A percentile compares a stretch with the other conserved stretches of the same genome.
These are phyloP conservation scores for Gobionotothen gibberifrons DNA, from an alignment of 2,797 vertebrate species.

Conservation along the genomic window DNA sequence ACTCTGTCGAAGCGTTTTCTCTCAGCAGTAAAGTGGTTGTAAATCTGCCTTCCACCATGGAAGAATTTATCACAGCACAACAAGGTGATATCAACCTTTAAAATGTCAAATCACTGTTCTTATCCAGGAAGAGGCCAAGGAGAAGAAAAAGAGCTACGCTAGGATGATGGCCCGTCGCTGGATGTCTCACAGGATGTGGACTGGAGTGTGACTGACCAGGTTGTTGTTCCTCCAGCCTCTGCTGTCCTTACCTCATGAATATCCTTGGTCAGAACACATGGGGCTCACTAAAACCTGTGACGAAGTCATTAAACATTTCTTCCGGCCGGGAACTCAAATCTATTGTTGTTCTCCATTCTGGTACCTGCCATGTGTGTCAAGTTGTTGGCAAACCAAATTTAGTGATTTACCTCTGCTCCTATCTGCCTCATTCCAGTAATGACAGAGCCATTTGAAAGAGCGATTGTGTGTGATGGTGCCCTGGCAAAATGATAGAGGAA, in stretches of 20 bases:
- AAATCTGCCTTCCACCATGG: neutral
- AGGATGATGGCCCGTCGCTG: neutral
- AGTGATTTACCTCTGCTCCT: no score
- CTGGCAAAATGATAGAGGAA: no score
- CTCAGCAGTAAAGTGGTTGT: neutral
- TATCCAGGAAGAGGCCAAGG: neutral
- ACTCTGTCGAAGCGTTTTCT: neutral
- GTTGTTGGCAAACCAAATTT: no score
- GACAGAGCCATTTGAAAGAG: no score
- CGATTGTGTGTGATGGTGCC: no score
- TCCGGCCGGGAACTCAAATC: slow-evolving; percentile 7
- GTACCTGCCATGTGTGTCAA: slow-evolving; percentile 8
- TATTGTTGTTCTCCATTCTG: neutral
- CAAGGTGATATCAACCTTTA: neutral
- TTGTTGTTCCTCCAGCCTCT: neutral
- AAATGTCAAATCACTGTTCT: neutral
- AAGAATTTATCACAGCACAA: neutral
- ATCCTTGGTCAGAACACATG: neutral
- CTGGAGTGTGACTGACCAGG: neutral
- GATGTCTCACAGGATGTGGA: neutral
- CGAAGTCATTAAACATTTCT: neutral
- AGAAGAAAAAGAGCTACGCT: neutral
- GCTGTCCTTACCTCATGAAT: neutral
- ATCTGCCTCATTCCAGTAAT: no score
- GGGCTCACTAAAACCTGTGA: neutral